Evolutionary conservation across 2,797 vertebrate species (phyloP), one percentile per base, ranked within the genome.

Genomic region (Pseudotriccus pelzelni): DNA sequence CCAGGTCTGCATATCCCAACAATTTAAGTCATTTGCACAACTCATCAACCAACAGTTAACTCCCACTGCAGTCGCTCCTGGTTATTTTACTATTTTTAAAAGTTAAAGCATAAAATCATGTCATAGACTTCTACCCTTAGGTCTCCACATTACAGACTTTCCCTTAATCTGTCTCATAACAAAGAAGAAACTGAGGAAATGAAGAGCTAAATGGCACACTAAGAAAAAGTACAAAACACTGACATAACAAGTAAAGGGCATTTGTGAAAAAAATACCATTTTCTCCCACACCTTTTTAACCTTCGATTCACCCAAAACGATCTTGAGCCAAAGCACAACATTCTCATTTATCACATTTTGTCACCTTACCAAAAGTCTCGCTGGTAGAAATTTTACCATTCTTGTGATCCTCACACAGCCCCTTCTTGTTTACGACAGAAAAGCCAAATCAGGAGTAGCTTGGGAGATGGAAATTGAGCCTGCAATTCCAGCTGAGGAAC

Each of bases 341-440:
- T 52, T 39, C 20, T 46, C 28, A 58, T 32, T 81, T 32, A 77
- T 27, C 22, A 14, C 12, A n/a, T 14, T 89, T 22, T 63, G 34
- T 19, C n/a, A 58, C 23, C 44, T 81, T 14, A 49, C 3, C 27
- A 36, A 10, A 67, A 58, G 43, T 41, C 44, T 55, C 0, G 0
- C 23, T 24, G 66, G 60, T 0, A 68, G 39, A 34, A 52, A 66
- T 27, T 5, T 28, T 12, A 30, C 6, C 43, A 11, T 27, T 49
- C 28, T 41, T 37, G 25, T 66, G 59, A 68, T 15, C 23, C 63
- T 7, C 59, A 34, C 0, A 0, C 2, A 72, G 27, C 20, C 39
- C 22, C 14, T 27, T 7, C 4, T 0, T 32, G 28, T 43, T 76
- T 23, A 30, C 23, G 36, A 24, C 0, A 36, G 13, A 69, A 79